phyloP scores from a whole-genome alignment of 2,797 vertebrate genomes.

The Acestrorhynchus altus region DNA sequence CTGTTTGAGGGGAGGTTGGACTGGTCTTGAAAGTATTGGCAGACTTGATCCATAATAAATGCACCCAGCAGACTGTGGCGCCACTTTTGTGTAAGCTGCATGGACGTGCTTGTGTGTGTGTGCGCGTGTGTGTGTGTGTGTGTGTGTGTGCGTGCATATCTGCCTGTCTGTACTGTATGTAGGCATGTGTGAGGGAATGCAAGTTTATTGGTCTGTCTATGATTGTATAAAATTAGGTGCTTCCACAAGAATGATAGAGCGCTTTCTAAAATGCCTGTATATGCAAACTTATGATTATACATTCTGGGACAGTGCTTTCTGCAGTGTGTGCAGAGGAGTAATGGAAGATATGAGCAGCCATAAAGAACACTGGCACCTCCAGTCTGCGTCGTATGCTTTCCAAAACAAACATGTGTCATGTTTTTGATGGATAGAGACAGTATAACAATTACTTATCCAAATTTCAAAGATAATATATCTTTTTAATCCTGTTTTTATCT shows the following conservation, averaged over 20 bases:
- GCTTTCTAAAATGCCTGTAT: conserved; percentile 50
- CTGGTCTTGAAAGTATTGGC: conserved; percentile 63
- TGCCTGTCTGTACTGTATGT: conserved; percentile 45
- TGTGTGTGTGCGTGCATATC: conserved; percentile 37
- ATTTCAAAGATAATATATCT: conserved; percentile 51
- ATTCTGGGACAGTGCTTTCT: conserved; percentile 48
- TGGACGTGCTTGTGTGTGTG: too few species aligned
- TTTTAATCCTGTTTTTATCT: conserved; percentile 45
- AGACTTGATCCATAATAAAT: conserved; percentile 62
- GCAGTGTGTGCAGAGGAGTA: conserved; percentile 40
- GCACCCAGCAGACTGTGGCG: conserved; percentile 58
- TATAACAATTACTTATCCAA: conserved; percentile 48
- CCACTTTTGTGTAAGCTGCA: conserved; percentile 48
- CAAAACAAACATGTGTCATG: conserved; percentile 54
- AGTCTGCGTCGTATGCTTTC: conserved; percentile 44
- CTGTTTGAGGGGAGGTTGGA: conserved; percentile 57
- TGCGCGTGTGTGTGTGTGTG: conserved; percentile 28
- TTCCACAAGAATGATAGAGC: conserved; percentile 55
- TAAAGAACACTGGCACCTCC: conserved; percentile 57
- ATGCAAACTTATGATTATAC: conserved; percentile 50
- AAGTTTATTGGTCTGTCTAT: conserved; percentile 52
- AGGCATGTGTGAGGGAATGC: conserved; percentile 31
- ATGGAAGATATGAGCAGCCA: conserved; percentile 49
- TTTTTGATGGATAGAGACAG: conserved; percentile 54
- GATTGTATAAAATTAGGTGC: conserved; percentile 53